Base-by-base conservation (phyloP, 2,113 vertebrate species). In the Clupea harengus region DNA sequence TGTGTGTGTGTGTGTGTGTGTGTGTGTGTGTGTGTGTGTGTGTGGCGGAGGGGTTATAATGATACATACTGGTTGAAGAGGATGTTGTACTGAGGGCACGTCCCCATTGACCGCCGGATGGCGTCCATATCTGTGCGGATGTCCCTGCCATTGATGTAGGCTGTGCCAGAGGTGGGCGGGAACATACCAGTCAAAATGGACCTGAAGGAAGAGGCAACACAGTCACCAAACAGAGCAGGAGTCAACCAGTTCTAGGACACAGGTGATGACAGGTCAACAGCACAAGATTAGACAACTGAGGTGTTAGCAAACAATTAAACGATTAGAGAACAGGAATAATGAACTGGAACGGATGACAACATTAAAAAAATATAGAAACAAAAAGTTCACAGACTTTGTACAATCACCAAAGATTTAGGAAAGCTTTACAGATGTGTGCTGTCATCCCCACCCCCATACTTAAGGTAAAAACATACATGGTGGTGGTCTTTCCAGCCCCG, bases 71-170 rank as follows among this genome's bases (percentile, higher is more conserved):
- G 86, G 44, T 95, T 94, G 78, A 98, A 95, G 39, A 98, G 95
- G 83, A 98, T 94, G 81, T 98, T 95, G 67, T 95, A 89, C 88
- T 99, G 98, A 0, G 92, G 97, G 80, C 97, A 99, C 88, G 97
- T 96, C 4, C 97, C 97, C 92, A 99, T 52, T 54, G 96, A 96
- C 4, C 84, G 90, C 17, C 96, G 93, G 88, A 97, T 92, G 25
- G 88, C 25, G 46, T 95, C 88, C 85, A 96, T 90, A 45, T 97
- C 95, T 0, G 95, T 96, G 49, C 92, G 89, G 8, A 97, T 95
- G 91, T 97, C 95, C 88, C 88, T 95, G 54, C 97, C 97, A 0
- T 96, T 90, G 82, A 99, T 83, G 60, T 94, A 92, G 86, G 97
- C 93, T 0, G 94, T 95, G 18, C 97, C 97, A 32, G 97, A 98